Base-by-base conservation (phyloP, 1,140 invertebrate genomes). In the Amphibalanus amphitrite region DNA sequence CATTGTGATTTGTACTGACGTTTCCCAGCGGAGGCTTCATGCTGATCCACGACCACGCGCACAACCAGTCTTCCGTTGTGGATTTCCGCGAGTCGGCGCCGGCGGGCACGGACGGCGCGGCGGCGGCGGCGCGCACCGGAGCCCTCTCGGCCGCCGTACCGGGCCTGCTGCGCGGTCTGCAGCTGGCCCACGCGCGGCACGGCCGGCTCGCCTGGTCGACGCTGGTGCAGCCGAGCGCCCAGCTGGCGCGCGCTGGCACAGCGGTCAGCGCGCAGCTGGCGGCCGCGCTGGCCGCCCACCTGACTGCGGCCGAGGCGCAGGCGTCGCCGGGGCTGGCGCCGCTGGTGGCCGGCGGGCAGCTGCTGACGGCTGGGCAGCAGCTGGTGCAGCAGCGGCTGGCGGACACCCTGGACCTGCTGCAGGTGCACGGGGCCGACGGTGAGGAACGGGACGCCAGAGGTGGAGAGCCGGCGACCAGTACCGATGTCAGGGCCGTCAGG, bases 31-130 rank as follows among this genome's bases (percentile, higher is more conserved):
- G 87, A 76, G 89, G 89, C 30, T 84, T 87, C 65, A 81, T 90
- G 76, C 80, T 91, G 75, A 83, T 90, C 74, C 87, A 90, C 79
- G 85, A 87, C 78, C 88, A 88, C 76, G 82, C 83, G 73, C 76
- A 79, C 70, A 76, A 78, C 40, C 75, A 79, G 75, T 82, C 85
- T 29, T 76, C 81, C 28, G 77, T 85, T 25, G 79, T 88, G 30
- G 84, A 88, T 79, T 88, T 87, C 76, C 78, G 78, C 75, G 76
- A 76, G 75, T 70, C 69, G 69, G 77, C 72, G 69, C 77, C 75
- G 47, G 65, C 69, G 70, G 70, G 67, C 47, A 74, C 67, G 29
- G 70, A 64, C 72, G 70, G 65, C 72, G 71, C 38, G 33, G 69
- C 73, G 33, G 69, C 40, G 29, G 71, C 69, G 29, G 20, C 23